A percentile compares a stretch with the other conserved stretches of the same genome.
Conservation (phyloP, 2,113 vertebrate genomes). For the Hipposideros armiger region DNA sequence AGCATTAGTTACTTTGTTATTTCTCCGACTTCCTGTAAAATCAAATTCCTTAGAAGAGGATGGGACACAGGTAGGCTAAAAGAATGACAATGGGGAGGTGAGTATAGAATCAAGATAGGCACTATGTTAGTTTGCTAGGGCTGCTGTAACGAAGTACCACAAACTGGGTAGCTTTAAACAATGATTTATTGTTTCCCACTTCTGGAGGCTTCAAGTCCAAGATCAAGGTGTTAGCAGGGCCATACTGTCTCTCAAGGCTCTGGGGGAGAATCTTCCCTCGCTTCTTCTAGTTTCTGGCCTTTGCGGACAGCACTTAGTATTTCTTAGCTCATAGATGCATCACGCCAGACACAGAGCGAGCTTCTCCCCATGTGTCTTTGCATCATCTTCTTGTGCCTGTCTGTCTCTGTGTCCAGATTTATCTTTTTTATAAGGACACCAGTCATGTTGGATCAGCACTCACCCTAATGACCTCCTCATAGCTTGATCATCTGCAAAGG, state of each 20-base stretch:
- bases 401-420: background rate
- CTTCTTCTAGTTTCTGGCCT: background rate
- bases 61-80: background rate
- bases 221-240: background rate
- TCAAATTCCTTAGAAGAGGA: background rate
- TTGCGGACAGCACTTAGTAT: background rate
- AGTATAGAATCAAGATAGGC: background rate
- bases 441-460: background rate
- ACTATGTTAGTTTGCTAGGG: background rate
- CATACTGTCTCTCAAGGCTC: background rate
- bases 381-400: background rate
- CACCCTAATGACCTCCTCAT: background rate
- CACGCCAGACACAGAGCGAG: background rate
- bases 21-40: conserved; percentile 4
- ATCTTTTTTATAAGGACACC: background rate
- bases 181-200: background rate
- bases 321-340: background rate
- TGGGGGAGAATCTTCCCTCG: background rate
- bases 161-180: background rate
- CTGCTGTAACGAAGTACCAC: background rate
- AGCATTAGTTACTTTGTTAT: background rate
- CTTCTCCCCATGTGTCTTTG: background rate
- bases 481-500: background rate
- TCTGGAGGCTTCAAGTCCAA: background rate
- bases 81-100: background rate